These are phyloP conservation scores for Lacerta agilis DNA, from an alignment of 2,797 vertebrate species.

Conservation along the genomic window DNA sequence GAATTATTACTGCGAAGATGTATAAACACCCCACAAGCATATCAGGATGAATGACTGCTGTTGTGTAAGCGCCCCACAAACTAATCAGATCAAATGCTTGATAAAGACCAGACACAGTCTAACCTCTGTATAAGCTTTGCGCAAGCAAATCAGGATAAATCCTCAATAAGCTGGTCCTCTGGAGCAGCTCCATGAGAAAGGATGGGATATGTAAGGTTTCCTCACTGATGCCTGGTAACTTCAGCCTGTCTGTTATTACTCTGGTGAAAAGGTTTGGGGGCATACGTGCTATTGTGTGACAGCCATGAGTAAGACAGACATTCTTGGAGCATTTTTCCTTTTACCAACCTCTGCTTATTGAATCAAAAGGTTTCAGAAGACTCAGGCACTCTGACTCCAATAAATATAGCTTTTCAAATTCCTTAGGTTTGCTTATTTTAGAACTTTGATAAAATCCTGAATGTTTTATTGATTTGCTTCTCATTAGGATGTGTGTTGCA, in stretches of 20 bases:
- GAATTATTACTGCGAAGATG: too few species aligned
- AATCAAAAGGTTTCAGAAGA: constrained; percentile 51
- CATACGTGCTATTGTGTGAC: background rate
- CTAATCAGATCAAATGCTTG: too few species aligned
- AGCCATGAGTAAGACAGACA: background rate
- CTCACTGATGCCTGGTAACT: background rate
- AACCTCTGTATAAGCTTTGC: too few species aligned
- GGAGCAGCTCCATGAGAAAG: too few species aligned
- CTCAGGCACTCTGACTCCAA: constrained; percentile 15
- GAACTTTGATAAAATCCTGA: constrained; percentile 30
- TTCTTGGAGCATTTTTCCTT: constrained; percentile 16
- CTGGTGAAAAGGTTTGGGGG: background rate
- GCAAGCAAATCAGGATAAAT: too few species aligned
- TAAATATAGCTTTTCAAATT: constrained; percentile 4
- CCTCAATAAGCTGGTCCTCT: too few species aligned
- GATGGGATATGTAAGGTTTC: too few species aligned
- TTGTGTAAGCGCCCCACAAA: too few species aligned
- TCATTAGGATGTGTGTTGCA: constrained; percentile 53
- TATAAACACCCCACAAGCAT: too few species aligned
- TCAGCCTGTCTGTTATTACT: background rate
- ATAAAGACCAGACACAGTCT: too few species aligned
- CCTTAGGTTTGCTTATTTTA: constrained; percentile 48
- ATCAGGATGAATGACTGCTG: too few species aligned
- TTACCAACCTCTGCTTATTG: constrained; percentile 32
- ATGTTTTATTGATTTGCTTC: constrained; percentile 48